Base-by-base conservation (phyloP, 1,140 invertebrate species). In the Drosophila kikkawai region DNA sequence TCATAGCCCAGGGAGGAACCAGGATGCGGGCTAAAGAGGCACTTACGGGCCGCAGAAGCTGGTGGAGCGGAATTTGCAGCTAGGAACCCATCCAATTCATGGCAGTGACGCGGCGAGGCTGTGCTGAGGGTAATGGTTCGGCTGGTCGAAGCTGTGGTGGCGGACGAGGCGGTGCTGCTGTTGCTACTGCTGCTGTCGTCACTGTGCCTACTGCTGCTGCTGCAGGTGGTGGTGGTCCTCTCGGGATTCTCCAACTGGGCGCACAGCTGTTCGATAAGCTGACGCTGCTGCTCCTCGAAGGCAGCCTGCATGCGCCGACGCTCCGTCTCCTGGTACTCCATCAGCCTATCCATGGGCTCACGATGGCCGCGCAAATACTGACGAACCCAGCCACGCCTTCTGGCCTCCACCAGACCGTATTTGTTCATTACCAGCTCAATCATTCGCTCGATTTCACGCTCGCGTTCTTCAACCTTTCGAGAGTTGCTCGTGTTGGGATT, bases 341-440 rank as follows among this genome's bases (percentile, higher is more conserved):
- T 69, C 41, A 94, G 48, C n/a, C 93, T 80, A 15, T 93, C 80
- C 47, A 94, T 93, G 41, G 93, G 84, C 68, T 92, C 85, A 1
- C 91, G 80, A 75, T 93, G 93, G 11, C 79, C 75, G 13, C 85
- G 75, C n/a, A 74, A 39, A 26, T 92, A 92, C 12, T 93, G 87
- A 8, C 86, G 78, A 7, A 73, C 55, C 2, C 53, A 56, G 19
- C 13, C 78, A 39, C 57, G 87, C 75, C 19, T 71, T 41, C 59
- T 55, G 32, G 76, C 73, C 32, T 70, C 41, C 19, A 37, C 12
- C n/a, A 76, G 22, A 1, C 74, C 57, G 8, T 70, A 56, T 12
- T 86, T 76, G 26, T 50, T 63, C 17, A 86, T 37, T 0, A 83
- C 79, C 7, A 51, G 65, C 15, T 83, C 69, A 22, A 91, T 63